Base-by-base conservation (phyloP, 1,140 invertebrate genomes). In the Saccostrea echinata region DNA sequence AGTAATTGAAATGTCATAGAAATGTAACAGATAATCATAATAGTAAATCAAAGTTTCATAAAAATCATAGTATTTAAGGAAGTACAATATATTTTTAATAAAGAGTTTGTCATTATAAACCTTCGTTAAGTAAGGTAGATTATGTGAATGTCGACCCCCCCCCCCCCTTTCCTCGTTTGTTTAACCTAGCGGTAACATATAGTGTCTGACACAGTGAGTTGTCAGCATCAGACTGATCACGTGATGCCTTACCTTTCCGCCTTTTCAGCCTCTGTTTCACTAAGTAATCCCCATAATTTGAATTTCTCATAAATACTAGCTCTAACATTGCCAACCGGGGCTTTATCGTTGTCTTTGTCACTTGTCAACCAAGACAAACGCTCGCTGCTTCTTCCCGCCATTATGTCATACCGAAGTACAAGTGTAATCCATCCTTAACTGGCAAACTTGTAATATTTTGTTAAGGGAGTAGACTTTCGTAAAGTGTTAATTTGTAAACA, bases 261-360 rank as follows among this genome's bases (percentile, higher is more conserved):
- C 0, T 76, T 76, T 0, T 76, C 68, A 33, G 68, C 68, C 16
- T 76, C 68, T 9, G 68, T 30, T 16, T 24, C 68, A 76, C 27
- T 30, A 30, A 76, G 27, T 30, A 76, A 33, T 76, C 68, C 68
- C 68, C 68, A 76, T 76, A 76, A 76, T 16, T 76, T 76, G 68
- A 76, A 76, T 30, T 76, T 76, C 27, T 76, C 68, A 13, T 76
- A 76, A 76, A 76, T 76, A 30, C 30, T 76, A 33, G 27, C 68
- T 13, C 68, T 27, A 16, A 27, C 68, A 76, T 27, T 76, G 3
- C 27, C 27, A 30, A 18, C 30, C 0, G 27, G 30, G 27, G 11
- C 27, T 30, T 76, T 30, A 12, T 76, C 27, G 3, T 24, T 16
- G 13, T 76, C 68, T 0, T 76, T 76, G 24, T 76, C 68, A 30